Conservation (phyloP, 37 sponge, comb jelly and placozoan genomes). For the Oopsacas minuta region DNA sequence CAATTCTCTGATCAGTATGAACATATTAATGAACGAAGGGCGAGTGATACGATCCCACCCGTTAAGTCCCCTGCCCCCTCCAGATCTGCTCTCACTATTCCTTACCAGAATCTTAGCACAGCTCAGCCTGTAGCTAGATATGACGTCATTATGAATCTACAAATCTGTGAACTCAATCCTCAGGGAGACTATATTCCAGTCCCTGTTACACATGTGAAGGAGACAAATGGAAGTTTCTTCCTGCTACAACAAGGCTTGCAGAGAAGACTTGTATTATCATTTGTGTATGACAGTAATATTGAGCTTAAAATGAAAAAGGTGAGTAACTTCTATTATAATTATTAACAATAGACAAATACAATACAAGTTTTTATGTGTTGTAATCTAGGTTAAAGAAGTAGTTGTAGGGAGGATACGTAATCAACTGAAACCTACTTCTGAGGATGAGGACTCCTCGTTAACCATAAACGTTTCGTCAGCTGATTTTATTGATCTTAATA, state of each 20-base stretch:
- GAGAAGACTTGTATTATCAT: constrained; percentile 57
- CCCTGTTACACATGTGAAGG: constrained; percentile 29
- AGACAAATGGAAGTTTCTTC: constrained; percentile 28
- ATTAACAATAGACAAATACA: not conserved
- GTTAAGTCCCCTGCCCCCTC: not conserved
- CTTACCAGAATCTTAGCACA: constrained; percentile 29
- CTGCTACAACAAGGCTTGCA: constrained; percentile 77
- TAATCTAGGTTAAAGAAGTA: not conserved
- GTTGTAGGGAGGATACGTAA: not conserved
- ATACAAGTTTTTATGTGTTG: not conserved
- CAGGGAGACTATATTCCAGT: constrained; percentile 65
- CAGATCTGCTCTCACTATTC: constrained; percentile 26
- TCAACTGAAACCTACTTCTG: not conserved
- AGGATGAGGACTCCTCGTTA: not conserved
- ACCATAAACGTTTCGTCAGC: not conserved
- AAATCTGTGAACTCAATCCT: constrained; percentile 80
- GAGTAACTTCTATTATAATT: not conserved
- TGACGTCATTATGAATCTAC: constrained; percentile 56
- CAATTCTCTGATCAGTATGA: constrained; percentile 29
- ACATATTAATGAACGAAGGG: not conserved
- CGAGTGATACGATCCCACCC: not conserved
- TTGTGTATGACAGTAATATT: constrained; percentile 56
- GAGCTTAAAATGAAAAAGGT: constrained; percentile 57
- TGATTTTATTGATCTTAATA: constrained; percentile 1
- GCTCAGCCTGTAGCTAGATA: constrained; percentile 43